Evolutionary conservation across 2,797 vertebrate species (phyloP).

Genomic region (Remorina albescens): DNA sequence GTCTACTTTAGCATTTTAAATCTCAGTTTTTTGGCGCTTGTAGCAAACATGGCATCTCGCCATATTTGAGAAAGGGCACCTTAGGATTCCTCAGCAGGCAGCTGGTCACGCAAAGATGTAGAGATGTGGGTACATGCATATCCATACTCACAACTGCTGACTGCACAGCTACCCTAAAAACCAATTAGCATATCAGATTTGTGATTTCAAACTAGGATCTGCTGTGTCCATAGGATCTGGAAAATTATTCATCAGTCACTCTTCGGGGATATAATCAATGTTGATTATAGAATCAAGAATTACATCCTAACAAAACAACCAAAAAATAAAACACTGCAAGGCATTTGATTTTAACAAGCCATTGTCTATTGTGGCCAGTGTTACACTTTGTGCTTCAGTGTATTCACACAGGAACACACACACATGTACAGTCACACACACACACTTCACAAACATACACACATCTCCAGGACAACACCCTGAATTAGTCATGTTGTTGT

Average conservation of each 20-base stretch:
- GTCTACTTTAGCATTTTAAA: conserved; percentile 64
- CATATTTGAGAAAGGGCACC: conserved; percentile 30
- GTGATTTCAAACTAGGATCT: conserved; percentile 11
- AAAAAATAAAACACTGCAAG: background rate
- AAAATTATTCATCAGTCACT: background rate
- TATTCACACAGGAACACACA: conserved; percentile 20
- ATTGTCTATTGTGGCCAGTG: conserved; percentile 22
- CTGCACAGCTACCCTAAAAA: conserved; percentile 23
- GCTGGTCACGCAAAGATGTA: conserved; percentile 24
- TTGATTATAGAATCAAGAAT: background rate
- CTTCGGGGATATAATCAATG: conserved; percentile 2
- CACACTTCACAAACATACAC: conserved; percentile 48
- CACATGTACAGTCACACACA: conserved; percentile 10
- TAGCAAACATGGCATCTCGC: conserved; percentile 38
- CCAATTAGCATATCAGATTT: conserved; percentile 1
- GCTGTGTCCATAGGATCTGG: background rate
- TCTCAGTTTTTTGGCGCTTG: conserved; percentile 33
- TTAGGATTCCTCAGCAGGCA: conserved; percentile 24
- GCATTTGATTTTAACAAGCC: conserved; percentile 16
- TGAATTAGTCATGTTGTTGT: conserved; percentile 68
- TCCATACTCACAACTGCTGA: conserved; percentile 13
- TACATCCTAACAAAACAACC: background rate
- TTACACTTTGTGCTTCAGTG: conserved; percentile 29
- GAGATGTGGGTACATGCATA: conserved; percentile 43
- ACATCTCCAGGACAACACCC: conserved; percentile 71